phyloP scores from a whole-genome alignment of 2,113 vertebrate species.

The Paratilapia polleni region DNA sequence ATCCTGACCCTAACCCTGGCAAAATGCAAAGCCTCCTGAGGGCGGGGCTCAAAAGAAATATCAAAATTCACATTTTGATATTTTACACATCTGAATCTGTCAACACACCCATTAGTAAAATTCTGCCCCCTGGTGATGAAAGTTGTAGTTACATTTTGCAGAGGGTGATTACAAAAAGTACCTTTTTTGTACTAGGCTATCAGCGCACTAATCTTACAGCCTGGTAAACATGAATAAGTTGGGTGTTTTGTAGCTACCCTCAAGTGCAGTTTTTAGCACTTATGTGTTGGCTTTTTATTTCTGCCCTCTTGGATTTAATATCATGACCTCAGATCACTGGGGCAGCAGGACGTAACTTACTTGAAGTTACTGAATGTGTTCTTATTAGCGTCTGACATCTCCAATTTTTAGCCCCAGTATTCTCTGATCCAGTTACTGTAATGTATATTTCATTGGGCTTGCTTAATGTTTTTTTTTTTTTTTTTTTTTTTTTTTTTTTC shows the following conservation, averaged over 20 bases:
- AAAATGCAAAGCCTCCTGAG: not conserved
- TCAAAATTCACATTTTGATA: no score
- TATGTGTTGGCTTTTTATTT: not conserved
- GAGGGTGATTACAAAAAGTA: not conserved
- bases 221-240: not conserved
- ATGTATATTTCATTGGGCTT: slow-evolving; percentile 77
- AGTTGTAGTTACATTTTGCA: not conserved
- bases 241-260: not conserved
- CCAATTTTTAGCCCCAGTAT: slow-evolving; percentile 36
- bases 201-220: no score
- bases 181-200: not conserved
- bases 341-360: not conserved
- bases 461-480: slow-evolving; percentile 56
- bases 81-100: not conserved
- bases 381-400: slow-evolving; percentile 43
- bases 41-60: not conserved
- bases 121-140: not conserved
- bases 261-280: not conserved
- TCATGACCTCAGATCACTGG: not conserved
- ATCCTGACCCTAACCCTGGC: not conserved
- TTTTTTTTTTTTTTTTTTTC: slow-evolving; percentile 31
- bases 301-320: not conserved
- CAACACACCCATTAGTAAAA: not conserved
- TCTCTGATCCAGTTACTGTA: slow-evolving; percentile 71
- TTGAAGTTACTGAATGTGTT: slow-evolving; percentile 45